Percentiles rank a stretch among this genome's conserved stretches.
These are phyloP conservation scores for Lepidocolaptes lacrymiger DNA, from an alignment of 2,797 vertebrate genomes.

Conservation along the genomic window DNA sequence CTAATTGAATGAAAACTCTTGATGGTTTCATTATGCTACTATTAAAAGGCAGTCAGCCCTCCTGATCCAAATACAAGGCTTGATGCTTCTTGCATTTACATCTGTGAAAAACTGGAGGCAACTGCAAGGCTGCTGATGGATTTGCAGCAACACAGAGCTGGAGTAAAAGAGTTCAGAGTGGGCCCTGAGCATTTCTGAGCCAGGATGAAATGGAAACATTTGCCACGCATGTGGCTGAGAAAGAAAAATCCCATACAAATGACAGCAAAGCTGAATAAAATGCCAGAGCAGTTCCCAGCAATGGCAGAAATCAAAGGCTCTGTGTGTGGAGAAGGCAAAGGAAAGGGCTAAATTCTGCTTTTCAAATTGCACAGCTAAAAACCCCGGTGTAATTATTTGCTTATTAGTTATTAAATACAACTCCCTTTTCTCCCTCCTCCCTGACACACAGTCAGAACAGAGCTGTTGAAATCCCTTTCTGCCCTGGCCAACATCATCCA, in stretches of 20 bases:
- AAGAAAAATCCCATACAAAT: not conserved
- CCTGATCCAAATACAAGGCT: slow-evolving; percentile 8
- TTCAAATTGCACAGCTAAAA: not conserved
- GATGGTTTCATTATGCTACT: slow-evolving; percentile 74
- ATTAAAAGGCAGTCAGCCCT: slow-evolving; percentile 39
- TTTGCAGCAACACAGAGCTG: not conserved
- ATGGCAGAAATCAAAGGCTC: not conserved
- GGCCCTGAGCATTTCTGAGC: not conserved
- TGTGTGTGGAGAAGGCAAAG: not conserved
- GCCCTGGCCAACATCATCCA: not conserved
- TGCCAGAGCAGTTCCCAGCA: not conserved
- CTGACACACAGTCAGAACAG: not conserved
- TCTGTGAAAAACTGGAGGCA: not conserved
- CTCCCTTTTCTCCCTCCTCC: not conserved
- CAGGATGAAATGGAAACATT: not conserved
- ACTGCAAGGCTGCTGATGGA: fast-evolving
- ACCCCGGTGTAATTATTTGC: not conserved
- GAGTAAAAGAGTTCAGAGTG: slow-evolving; percentile 1
- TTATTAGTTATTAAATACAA: slow-evolving; percentile 8
- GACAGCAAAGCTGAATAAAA: not conserved
- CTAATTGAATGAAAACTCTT: slow-evolving; percentile 74
- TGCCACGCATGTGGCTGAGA: fast-evolving
- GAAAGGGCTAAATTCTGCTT: not conserved
- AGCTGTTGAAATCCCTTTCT: not conserved
- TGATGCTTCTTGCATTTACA: not conserved